Evolutionary conservation across 2,888 invertebrate species (phyloP), one percentile per base, ranked within the genome.

Genomic region (Phyllotreta striolata): DNA sequence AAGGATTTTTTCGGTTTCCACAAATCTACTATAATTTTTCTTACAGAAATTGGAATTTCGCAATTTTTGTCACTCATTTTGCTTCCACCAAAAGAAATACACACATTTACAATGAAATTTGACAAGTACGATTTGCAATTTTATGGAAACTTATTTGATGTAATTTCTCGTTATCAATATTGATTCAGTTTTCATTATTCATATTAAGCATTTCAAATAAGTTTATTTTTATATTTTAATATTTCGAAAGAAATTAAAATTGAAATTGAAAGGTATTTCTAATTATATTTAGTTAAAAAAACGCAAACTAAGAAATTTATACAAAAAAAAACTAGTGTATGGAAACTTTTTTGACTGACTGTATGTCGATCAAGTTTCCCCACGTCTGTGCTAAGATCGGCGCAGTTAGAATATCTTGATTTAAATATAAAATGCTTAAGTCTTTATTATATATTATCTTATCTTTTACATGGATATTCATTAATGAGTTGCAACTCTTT

Each of bases 201-300:
- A 39, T 39, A 39, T 39, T 7, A 39, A 39, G 39, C 39, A 39
- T n/a, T n/a, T n/a, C n/a, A n/a, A n/a, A n/a, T n/a, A n/a, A n/a
- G n/a, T 39, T 39, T 39, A 39, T 39, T 39, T 39, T 39, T 39
- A 39, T 39, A 39, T 39, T 39, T 39, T 39, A 39, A 39, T 39
- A 39, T 39, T 39, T 6, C 7, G 39, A 39, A 39, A 39, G 39
- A 39, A 39, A 39, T 6, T 39, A 39, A 8, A 39, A 39, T 39
- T 39, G 8, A 39, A 39, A 39, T 39, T 39, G 8, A 39, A 39
- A 6, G 39, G 39, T 39, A 39, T 39, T 39, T 39, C 39, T 39
- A 39, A 39, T 39, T 7, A 39, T 7, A 39, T 39, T 6, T 39
- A n/a, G n/a, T n/a, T n/a, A n/a, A 39, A 39, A n/a, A 39, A 39